Percentiles rank a stretch among this genome's conserved stretches.
Conservation (phyloP, 2,797 vertebrate genomes). For the Lagodon rhomboides region DNA sequence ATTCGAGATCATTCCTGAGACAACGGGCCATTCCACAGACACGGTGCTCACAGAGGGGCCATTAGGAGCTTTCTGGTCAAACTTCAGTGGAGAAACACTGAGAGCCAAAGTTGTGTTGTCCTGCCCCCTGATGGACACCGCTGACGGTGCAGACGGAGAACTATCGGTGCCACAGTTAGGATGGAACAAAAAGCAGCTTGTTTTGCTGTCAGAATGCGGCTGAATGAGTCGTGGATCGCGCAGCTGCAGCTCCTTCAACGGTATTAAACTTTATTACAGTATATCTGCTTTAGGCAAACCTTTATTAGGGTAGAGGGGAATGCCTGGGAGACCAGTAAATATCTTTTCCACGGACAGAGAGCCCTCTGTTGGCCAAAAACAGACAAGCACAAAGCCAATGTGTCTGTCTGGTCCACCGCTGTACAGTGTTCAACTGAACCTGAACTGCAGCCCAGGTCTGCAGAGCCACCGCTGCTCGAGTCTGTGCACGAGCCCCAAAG, state of each 20-base stretch:
- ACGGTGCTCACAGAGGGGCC: conserved; percentile 19
- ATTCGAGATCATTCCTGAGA: conserved; percentile 68
- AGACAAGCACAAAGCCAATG: conserved; percentile 2
- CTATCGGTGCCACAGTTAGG: background rate
- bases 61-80: background rate
- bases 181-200: conserved; percentile 1
- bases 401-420: background rate
- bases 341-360: background rate
- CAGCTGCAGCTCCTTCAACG: background rate
- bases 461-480: too few relatives aligned
- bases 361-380: conserved; percentile 59
- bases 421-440: background rate
- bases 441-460: too few relatives aligned
- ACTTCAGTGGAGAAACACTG: background rate
- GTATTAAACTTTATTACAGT: conserved; percentile 33
- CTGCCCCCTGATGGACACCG: conserved; percentile 63
- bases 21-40: conserved; percentile 43
- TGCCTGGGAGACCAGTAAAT: conserved; percentile 30
- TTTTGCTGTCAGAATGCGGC: background rate
- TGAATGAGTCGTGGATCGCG: conserved; percentile 9
- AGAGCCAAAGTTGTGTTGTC: conserved; percentile 18
- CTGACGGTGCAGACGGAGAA: conserved; percentile 10
- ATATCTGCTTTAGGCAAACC: conserved; percentile 13
- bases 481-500: too few relatives aligned
- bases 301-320: conserved; percentile 13